Evolutionary conservation across 2,113 vertebrate genomes (phyloP), one percentile per base, ranked within the genome.

Genomic region (Bettongia penicillata): DNA sequence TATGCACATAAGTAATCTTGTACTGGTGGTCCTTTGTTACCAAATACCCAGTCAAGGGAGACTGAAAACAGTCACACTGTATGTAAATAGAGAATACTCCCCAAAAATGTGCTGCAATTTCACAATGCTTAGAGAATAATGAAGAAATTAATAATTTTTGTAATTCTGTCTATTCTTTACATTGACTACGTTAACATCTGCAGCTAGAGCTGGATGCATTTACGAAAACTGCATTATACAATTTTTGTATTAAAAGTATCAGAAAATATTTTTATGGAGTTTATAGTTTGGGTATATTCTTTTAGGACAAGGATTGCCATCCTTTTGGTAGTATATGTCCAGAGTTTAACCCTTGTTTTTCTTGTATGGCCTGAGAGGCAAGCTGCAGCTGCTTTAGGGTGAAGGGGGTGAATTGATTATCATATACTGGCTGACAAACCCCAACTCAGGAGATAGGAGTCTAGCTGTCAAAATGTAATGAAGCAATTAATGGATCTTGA

Each of bases 391-490:
- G 24, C 28, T 93, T 93, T 90, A 53, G 92, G 47, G n/a, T 51
- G 9, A 95, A 89, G 48, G 12, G 50, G 8, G 0, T 92, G 48
- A 93, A 89, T 53, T 6, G 37, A 95, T 97, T 95, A 91, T 95
- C 8, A 94, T 12, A 24, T 92, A 0, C 4, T 3, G 91, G 25
- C 31, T 96, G 50, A 57, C 90, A 53, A n/a, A 12, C 91, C 49
- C 47, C 96, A 50, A 25, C 47, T 16, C 57, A 55, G 53, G 91
- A 93, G 7, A 77, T 12, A 49, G n/a, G 2, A n/a, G 51, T 95
- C 90, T 95, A 68, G 47, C 90, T 97, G 95, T 96, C 37, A 84
- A 43, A 95, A 51, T 93, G 93, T 47, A 93, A 0, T 92, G 90
- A 91, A 91, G 37, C 93, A 93, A 95, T 49, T 96, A 89, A 94